Base-by-base conservation (phyloP, 2,797 vertebrate species). In the Poecile montanus region DNA sequence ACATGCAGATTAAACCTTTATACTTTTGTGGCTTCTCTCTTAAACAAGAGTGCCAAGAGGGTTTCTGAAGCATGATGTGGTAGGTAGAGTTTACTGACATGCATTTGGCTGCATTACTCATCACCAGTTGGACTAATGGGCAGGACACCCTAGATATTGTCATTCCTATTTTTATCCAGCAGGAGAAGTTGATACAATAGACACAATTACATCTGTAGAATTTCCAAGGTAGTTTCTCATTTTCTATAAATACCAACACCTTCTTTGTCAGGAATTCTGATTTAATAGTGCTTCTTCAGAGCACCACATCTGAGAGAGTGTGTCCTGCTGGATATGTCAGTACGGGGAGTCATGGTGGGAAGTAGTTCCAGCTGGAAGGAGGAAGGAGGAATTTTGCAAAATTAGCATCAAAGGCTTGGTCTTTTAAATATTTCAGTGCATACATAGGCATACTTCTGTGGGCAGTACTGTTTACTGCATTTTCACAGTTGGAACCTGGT, bases 101-200 rank as follows among this genome's bases (percentile, higher is more conserved):
- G 63, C 30, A 17, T 90, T 88, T 95, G 85, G 29, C 78, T 77
- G 71, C 47, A 48, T 94, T 94, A 91, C 66, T 91, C 50, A 73
- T 94, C 74, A 42, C 26, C 80, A 86, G 62, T 66, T 77, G 87
- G 83, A 86, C 85, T 86, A 84, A 84, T 94, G 73, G 72, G 65
- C 73, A 62, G 42, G 56, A 36, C 79, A 91, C 26, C 27, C 54
- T 47, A 66, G 53, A 70, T 90, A 76, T 8, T 84, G 80, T 86
- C 81, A 89, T 91, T 91, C 54, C 84, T 94, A 79, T 95, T 95
- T 94, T 95, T 90, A 74, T 58, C 91, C 76, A 40, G 70, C 42
- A 61, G 81, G 54, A 67, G 67, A 74, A 38, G 53, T 70, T 87
- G 67, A 65, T 63, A 66, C 56, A 73, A 76, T 62, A 85, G 72